Evolutionary conservation across 2,888 invertebrate species (phyloP), one percentile per base, ranked within the genome.

Genomic region (Drosophila trichaetosa): DNA sequence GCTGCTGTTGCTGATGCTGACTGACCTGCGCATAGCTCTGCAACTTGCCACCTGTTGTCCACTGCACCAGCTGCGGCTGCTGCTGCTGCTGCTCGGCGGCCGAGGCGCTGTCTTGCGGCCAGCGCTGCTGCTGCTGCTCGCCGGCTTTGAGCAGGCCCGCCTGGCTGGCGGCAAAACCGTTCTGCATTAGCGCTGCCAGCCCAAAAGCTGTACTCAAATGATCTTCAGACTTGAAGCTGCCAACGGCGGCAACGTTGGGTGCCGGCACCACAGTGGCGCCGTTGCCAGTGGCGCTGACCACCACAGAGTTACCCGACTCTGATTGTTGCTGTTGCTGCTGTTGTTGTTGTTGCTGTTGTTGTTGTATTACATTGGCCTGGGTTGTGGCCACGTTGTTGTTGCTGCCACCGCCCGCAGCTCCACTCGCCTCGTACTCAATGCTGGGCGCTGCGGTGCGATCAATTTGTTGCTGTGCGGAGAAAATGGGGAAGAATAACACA

Each of bases 171-270:
- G 96, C 89, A 69, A 92, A 92, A 38, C 92, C 92, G 78, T 92
- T 92, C 77, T 92, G 96, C 96, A 96, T 96, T 84, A 96, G 94
- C 34, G 96, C 96, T 27, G 96, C 96, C 75, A 96, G 94, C 27
- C 96, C 96, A 94, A 96, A 96, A 59, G 96, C 96, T 53, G 95
- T 95, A 68, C 94, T 94, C 89, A 96, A 94, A 93, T 96, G 96
- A 92, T 96, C 96, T 92, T 96, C 96, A 56, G 96, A 95, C 82
- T 96, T 96, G 86, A 96, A 94, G 80, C 90, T 91, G 49, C 87
- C 91, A 4, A 88, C 83, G 58, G 83, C 80, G n/a, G 88, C 80
- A 46, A 79, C 81, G 49, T 82, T 88, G 72, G 89, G 71, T 70
- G 76, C 79, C 68, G 71, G 89, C 73, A 86, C 91, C 83, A 87